Evolutionary conservation across 1,140 invertebrate species (phyloP).

Genomic region (Triops cancriformis): DNA sequence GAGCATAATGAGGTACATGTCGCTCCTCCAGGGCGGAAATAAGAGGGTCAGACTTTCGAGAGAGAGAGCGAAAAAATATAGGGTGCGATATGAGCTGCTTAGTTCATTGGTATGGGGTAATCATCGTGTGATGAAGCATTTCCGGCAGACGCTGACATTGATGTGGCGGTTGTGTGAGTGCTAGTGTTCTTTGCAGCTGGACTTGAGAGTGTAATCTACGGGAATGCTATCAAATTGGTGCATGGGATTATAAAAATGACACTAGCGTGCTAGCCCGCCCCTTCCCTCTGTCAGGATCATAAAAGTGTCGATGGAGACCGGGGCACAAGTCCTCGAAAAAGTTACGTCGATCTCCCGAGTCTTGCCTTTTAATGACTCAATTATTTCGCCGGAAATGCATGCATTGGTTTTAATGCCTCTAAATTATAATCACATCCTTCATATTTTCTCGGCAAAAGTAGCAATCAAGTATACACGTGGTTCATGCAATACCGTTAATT

Average conservation of each 20-base stretch:
- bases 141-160: neutral
- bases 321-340: no score
- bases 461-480: no score
- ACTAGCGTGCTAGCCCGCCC: neutral
- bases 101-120: neutral
- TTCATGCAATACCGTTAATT: no score
- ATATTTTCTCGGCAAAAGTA: no score
- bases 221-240: neutral
- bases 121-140: conserved; percentile 1
- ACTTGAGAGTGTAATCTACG: neutral
- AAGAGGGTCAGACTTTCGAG: neutral
- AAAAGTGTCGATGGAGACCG: conserved; percentile 5
- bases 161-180: neutral
- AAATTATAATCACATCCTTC: neutral
- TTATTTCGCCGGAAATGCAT: neutral
- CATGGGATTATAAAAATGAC: neutral
- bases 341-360: neutral
- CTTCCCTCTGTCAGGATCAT: neutral
- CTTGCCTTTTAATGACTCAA: neutral
- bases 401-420: neutral
- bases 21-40: neutral
- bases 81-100: conserved; percentile 4
- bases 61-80: neutral
- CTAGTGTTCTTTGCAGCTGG: neutral
- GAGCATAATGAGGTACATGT: neutral